phyloP scores from a whole-genome alignment of 1,140 invertebrate species.

The Pemphigus obesinymphae region DNA sequence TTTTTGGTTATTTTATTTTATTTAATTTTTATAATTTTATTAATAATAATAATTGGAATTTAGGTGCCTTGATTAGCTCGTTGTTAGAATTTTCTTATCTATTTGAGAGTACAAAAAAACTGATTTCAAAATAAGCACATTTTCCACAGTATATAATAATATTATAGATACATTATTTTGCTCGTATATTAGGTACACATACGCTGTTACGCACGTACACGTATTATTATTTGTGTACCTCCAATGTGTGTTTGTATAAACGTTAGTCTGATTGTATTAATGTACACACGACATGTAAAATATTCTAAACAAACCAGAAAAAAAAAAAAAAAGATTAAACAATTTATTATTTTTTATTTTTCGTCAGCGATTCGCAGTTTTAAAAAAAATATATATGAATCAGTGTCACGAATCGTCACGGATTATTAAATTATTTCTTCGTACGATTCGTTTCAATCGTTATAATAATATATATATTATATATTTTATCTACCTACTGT shows the following conservation, averaged over 20 bases:
- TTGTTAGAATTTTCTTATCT: constrained; percentile 38
- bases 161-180: too few relatives aligned
- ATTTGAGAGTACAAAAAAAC: constrained; percentile 39
- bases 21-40: constrained; percentile 20
- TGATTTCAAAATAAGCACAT: background rate
- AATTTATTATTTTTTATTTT: background rate
- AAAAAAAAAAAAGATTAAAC: background rate
- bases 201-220: background rate
- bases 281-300: background rate
- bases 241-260: background rate
- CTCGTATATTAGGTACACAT: too few relatives aligned
- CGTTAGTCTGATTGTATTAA: background rate
- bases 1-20: too few relatives aligned
- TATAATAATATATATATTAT: background rate
- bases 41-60: constrained; percentile 22
- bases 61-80: constrained; percentile 39
- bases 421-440: background rate
- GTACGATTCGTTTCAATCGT: background rate
- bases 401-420: background rate
- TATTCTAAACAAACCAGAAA: background rate
- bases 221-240: too few relatives aligned
- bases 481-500: too few relatives aligned
- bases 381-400: too few relatives aligned
- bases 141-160: too few relatives aligned
- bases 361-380: background rate